phyloP scores from a whole-genome alignment of 1,140 invertebrate species.

The Heliconius hermathena region DNA sequence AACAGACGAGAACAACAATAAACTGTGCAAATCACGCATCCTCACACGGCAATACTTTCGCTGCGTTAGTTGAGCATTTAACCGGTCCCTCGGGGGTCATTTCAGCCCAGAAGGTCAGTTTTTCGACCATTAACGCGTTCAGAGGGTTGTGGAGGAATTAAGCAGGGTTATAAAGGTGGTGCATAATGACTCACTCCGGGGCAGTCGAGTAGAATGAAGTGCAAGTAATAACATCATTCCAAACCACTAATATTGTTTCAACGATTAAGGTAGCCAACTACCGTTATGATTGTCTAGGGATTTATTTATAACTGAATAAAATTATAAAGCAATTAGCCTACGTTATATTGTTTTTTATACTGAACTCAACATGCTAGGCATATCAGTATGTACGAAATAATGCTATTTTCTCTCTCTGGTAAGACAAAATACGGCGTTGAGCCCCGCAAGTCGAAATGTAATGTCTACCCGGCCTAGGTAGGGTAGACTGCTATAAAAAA shows the following conservation, averaged over 20 bases:
- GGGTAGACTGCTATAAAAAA: too few relatives aligned
- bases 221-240: slow-evolving; percentile 39
- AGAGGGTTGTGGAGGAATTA: slow-evolving; percentile 67
- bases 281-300: slow-evolving; percentile 7
- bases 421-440: too few relatives aligned
- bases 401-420: too few relatives aligned
- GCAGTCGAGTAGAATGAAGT: slow-evolving; percentile 52
- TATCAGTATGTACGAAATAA: too few relatives aligned
- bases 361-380: too few relatives aligned
- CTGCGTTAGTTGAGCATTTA: slow-evolving; percentile 61
- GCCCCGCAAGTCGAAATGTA: too few relatives aligned
- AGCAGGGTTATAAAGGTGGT: slow-evolving; percentile 64
- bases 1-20: not conserved
- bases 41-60: slow-evolving; percentile 34
- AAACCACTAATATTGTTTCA: slow-evolving; percentile 39
- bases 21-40: slow-evolving; percentile 39
- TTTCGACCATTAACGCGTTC: slow-evolving; percentile 75
- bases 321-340: not conserved
- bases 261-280: slow-evolving; percentile 25
- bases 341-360: too few relatives aligned
- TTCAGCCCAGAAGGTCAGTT: slow-evolving; percentile 72
- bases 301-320: not conserved
- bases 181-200: slow-evolving; percentile 72
- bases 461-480: too few relatives aligned
- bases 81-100: slow-evolving; percentile 65